Base-by-base conservation (phyloP, 2,888 invertebrate genomes). In the Mylabris sibirica region DNA sequence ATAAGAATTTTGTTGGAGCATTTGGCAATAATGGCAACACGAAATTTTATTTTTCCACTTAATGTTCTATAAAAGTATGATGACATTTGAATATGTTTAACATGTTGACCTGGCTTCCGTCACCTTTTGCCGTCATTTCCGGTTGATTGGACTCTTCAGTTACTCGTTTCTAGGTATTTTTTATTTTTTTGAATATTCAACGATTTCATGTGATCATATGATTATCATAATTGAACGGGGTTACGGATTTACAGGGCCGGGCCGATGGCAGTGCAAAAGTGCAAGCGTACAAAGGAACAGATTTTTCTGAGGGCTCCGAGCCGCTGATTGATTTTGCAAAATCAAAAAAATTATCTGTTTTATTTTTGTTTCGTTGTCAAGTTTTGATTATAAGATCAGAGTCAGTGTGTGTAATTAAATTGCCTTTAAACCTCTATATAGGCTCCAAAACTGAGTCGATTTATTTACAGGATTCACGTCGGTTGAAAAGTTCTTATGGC, bases 101-200 rank as follows among this genome's bases (percentile, higher is more conserved):
- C 81, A 75, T 78, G 20, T 74, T 79, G 79, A 81, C 82, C 81
- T 76, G 76, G 76, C 79, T 81, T 82, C 83, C 83, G 79, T 74
- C 77, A 81, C 83, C 81, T 80, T 64, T 76, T 79, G 76, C 75
- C 81, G 82, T 81, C 83, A 82, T 77, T 76, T 83, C 83, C 83
- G 81, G 81, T 78, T 81, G 78, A 79, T 77, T 77, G 76, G 75
- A 77, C 80, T 78, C 68, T 22, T 24, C 14, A 57, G 57, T 12
- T 24, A 22, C 57, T 57, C 8, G 57, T 24, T 49, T 11, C 20
- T 20, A 20, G n/a, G 3, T n/a, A 17, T 3, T 41, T 41, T 14
- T 41, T n/a, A 14, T n/a, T 41, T 41, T 44, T 44, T 57, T 57
- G 57, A 57, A 57, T 57, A 57, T 57, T 57, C 57, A 57, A 57